Base-by-base conservation (phyloP, 2,113 vertebrate species). In the Orientallactaga bullata region DNA sequence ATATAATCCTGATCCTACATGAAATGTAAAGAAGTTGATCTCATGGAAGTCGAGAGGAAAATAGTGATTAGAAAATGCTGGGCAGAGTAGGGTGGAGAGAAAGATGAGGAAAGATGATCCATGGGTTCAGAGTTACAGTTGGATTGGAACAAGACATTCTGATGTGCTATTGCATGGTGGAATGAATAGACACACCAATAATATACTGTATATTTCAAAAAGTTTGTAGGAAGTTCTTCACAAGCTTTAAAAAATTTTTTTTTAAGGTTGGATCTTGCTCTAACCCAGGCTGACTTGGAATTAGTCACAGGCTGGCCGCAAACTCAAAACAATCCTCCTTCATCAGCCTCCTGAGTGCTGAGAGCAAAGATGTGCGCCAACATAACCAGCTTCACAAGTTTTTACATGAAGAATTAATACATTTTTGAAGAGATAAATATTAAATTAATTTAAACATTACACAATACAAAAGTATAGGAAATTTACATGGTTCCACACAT, bases 81-180 rank as follows among this genome's bases (percentile, higher is more conserved):
- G 21, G 7, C 0, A 63, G 20, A 24, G 37, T 17, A 30, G 35
- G 15, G 42, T 30, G 13, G 24, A n/a, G 16, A 37, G 28, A 23
- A 30, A 39, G 60, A 10, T 7, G 15, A 6, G 8, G 32, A 72
- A 65, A 77, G 60, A 4, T 7, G 15, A 30, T 51, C 30, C 3
- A 3, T n/a, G 30, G 13, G 32, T 32, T 11, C 6, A 6, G 5
- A 42, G 2, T 24, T 17, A 0, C 13, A 76, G 12, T 17, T 63
- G 18, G 35, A 24, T 30, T 63, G 20, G 9, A 61, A 4, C 8
- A 51, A 76, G 13, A 20, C 2, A n/a, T 78, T 65, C 13, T 88
- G 30, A 42, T 68, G 74, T 21, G 23, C 17, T 21, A 30, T 12
- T 66, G 47, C 30, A 35, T 6, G n/a, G 60, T 66, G 13, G 24